These are phyloP conservation scores for Amblyornis subalaris DNA, from an alignment of 2,113 vertebrate species.

Conservation along the genomic window DNA sequence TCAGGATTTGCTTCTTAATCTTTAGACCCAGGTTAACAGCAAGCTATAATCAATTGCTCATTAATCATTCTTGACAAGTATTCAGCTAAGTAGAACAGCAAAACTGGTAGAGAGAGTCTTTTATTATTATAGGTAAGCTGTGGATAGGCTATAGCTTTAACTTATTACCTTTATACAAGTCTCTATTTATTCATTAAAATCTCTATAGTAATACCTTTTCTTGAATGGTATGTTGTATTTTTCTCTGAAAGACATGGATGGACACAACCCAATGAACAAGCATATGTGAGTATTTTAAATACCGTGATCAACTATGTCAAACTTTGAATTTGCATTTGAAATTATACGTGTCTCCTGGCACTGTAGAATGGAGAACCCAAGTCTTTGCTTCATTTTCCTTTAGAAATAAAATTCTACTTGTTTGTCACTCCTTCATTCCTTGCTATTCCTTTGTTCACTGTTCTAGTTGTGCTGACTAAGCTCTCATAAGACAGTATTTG, in stretches of 20 bases:
- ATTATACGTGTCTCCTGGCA: no score
- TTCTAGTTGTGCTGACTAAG: neutral
- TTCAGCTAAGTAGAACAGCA: neutral
- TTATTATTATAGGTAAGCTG: neutral
- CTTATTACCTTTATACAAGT: neutral
- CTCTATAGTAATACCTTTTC: neutral
- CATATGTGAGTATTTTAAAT: neutral
- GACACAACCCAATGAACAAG: neutral
- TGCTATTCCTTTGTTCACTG: neutral
- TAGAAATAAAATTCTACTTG: neutral
- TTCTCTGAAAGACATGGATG: neutral
- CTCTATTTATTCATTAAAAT: neutral
- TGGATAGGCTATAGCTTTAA: neutral
- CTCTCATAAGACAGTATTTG: neutral
- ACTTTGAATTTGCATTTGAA: neutral
- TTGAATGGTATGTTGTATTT: neutral
- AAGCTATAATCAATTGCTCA: neutral
- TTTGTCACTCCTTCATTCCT: neutral
- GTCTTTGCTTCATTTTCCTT: neutral
- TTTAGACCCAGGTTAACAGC: neutral
- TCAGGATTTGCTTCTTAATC: neutral
- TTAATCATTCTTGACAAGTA: neutral
- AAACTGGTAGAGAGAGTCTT: neutral
- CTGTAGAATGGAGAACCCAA: neutral
- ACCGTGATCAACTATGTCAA: neutral